Evolutionary conservation across 2,113 vertebrate species (phyloP), one percentile per base, ranked within the genome.

Genomic region (Megaptera novaeangliae): DNA sequence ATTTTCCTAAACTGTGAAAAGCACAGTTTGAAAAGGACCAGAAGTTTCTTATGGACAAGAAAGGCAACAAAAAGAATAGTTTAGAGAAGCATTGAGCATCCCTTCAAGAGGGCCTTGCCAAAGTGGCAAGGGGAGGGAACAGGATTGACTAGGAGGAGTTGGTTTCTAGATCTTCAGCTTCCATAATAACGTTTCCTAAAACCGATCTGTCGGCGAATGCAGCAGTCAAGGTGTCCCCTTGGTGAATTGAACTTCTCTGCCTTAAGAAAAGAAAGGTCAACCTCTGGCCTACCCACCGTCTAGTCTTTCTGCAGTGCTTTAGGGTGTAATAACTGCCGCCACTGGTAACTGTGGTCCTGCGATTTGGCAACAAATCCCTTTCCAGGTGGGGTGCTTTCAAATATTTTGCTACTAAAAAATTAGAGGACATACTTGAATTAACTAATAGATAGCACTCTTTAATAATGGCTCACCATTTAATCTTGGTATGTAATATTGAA

Each of bases 321-420:
- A 12, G 4, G n/a, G 7, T 13, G 0, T 21, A 41, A 57, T 23
- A 29, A 25, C 13, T 34, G 27, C 0, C 2, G 3, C 5, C 0
- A 41, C 10, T 31, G 6, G 2, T 10, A 18, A 34, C 5, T 17
- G 27, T 36, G 15, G 5, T 64, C 23, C 8, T 36, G 13, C n/a
- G 41, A 46, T 3, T 8, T 4, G 11, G 4, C 27, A 61, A 36
- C 2, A 69, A 61, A 86, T 69, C 7, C 23, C 5, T 77, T 71
- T 46, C 12, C 29, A 74, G 6, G 9, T 23, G 8, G 18, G 25
- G 59, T 34, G 18, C 6, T 94, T 85, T 57, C 36, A 92, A 94
- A 31, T 29, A 63, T 81, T 61, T 68, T 44, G 23, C n/a, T 75
- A 39, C 18, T 27, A 84, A 87, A 87, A 94, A 52, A 36, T 44